phyloP scores from a whole-genome alignment of 2,888 invertebrate species.

The Pyrgus malvae region DNA sequence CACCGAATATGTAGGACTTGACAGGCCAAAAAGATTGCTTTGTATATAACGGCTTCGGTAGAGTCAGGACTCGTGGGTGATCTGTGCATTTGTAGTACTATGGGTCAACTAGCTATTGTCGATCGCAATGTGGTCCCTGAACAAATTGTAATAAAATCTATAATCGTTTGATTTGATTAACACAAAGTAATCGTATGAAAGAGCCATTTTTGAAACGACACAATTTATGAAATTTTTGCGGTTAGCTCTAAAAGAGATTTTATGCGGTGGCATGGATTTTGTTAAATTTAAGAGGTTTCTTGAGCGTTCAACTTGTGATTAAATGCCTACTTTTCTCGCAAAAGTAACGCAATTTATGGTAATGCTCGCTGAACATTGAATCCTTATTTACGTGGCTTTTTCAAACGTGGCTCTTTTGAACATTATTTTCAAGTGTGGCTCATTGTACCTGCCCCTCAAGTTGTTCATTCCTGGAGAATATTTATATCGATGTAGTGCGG shows the following conservation, averaged over 20 bases:
- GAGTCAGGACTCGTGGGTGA: conserved; percentile 34
- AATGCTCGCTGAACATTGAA: background rate
- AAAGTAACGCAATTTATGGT: conserved; percentile 20
- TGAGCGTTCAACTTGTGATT: background rate
- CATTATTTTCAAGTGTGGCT: conserved; percentile 23
- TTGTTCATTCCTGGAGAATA: conserved; percentile 41
- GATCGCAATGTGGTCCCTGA: conserved; percentile 13
- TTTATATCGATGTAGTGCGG: conserved; percentile 20
- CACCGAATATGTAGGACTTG: conserved; percentile 68
- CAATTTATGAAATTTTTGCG: background rate
- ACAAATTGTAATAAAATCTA: background rate
- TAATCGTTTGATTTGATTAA: conserved; percentile 11
- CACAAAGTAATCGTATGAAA: too few relatives aligned
- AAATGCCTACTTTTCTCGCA: conserved; percentile 20
- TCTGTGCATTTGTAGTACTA: conserved; percentile 30
- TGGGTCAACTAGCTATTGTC: conserved; percentile 28
- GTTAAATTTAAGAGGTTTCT: background rate
- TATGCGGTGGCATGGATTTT: background rate
- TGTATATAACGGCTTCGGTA: conserved; percentile 63
- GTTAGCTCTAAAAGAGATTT: background rate
- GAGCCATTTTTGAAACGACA: conserved; percentile 2
- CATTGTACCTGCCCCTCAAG: conserved; percentile 28
- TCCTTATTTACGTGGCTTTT: background rate
- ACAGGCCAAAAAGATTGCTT: conserved; percentile 73
- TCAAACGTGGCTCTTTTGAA: conserved; percentile 6